phyloP scores from a whole-genome alignment of 2,797 vertebrate genomes.

The Ispidina lecontei region DNA sequence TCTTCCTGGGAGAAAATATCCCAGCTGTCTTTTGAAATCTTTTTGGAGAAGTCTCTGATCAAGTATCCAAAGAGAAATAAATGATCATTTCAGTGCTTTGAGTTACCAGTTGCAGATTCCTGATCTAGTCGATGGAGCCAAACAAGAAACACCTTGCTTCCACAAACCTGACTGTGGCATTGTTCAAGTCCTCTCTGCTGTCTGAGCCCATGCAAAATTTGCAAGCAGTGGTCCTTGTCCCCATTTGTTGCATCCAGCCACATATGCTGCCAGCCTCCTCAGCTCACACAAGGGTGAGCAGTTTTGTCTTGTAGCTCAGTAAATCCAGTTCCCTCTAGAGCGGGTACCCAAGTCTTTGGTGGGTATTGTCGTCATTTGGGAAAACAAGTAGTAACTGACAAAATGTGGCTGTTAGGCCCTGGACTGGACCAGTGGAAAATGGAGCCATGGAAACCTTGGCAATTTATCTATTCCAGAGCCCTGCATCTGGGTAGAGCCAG shows the following conservation, averaged over 20 bases:
- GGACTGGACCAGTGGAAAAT: not conserved
- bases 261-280: not conserved
- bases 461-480: not conserved
- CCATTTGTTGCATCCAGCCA: fast-evolving
- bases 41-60: not conserved
- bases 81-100: not conserved
- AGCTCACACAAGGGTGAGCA: fast-evolving
- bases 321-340: not conserved
- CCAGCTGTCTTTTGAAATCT: fast-evolving
- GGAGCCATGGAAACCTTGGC: not conserved
- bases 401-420: not conserved
- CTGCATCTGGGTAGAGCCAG: not conserved
- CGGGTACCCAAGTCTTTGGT: fast-evolving
- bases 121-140: not conserved
- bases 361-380: not conserved
- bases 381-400: not conserved
- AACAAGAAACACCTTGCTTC: not conserved
- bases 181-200: not conserved
- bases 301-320: not conserved
- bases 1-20: not conserved
- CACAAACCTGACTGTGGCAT: fast-evolving
- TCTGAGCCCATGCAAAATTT: not conserved
- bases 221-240: not conserved
- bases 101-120: not conserved
- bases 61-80: not conserved